A percentile compares a stretch with the other conserved stretches of the same genome.
Evolutionary conservation across 2,113 vertebrate genomes (phyloP).

Genomic region (Ovis aries): DNA sequence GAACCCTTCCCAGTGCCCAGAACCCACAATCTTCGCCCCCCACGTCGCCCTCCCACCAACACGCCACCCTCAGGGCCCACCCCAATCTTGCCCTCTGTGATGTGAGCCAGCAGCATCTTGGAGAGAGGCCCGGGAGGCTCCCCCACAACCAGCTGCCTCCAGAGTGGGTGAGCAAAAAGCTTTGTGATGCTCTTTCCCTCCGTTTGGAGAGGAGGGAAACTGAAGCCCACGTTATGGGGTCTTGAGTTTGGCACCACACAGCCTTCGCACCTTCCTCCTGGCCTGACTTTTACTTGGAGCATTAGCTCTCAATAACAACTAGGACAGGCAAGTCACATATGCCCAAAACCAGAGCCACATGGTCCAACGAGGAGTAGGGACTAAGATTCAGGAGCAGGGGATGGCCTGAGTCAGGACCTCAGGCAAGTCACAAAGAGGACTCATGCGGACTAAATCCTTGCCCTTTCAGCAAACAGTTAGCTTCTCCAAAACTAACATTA

Average conservation of each 20-base stretch:
- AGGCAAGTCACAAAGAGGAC: not conserved
- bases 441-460: not conserved
- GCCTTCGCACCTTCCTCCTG: not conserved
- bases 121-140: not conserved
- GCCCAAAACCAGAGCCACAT: accelerated
- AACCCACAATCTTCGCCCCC: not conserved
- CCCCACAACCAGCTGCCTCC: not conserved
- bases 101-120: not conserved
- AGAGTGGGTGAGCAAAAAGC: not conserved
- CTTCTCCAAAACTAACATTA: not conserved
- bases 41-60: not conserved
- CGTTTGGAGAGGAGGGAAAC: not conserved
- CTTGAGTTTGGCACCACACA: not conserved
- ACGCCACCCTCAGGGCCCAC: not conserved
- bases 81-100: not conserved
- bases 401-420: not conserved
- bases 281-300: not conserved
- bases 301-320: not conserved
- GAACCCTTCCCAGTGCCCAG: conserved; percentile 24
- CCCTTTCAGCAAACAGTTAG: not conserved
- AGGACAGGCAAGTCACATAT: not conserved
- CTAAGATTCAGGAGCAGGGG: not conserved
- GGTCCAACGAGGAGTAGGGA: not conserved
- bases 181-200: not conserved
- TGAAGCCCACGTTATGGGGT: accelerated